Percentiles rank a stretch among this genome's conserved stretches.
Conservation (phyloP, 2,797 vertebrate genomes). For the Galago senegalensis region DNA sequence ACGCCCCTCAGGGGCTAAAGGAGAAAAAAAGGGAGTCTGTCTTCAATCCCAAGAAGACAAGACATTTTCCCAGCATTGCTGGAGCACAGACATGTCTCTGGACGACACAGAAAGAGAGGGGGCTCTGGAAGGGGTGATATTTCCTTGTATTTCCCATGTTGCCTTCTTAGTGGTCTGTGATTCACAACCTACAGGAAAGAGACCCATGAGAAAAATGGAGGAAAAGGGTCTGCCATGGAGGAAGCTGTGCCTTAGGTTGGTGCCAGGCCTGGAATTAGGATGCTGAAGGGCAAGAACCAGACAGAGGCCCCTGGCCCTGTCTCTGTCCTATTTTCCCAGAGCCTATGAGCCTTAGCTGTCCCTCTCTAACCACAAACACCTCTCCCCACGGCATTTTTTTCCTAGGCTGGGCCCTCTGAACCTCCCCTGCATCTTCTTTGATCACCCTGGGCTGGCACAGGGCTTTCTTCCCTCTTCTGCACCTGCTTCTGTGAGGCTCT, state of each 20-base stretch:
- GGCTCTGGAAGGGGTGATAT: background rate
- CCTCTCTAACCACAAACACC: background rate
- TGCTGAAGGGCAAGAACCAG: background rate
- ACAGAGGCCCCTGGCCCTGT: background rate
- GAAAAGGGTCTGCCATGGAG: background rate
- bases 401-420: background rate
- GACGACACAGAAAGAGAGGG: background rate
- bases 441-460: background rate
- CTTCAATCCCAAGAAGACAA: background rate
- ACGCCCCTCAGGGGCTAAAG: background rate
- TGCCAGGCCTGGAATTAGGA: background rate
- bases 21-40: background rate
- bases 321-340: background rate
- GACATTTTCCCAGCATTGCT: background rate
- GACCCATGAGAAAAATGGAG: background rate
- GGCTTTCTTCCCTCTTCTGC: background rate
- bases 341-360: background rate
- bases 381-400: background rate
- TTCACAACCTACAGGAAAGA: background rate
- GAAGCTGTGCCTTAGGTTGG: background rate
- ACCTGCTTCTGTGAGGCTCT: accelerated
- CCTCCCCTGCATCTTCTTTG: background rate
- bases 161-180: background rate
- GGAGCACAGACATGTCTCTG: background rate
- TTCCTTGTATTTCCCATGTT: background rate